phyloP scores from a whole-genome alignment of 1,140 invertebrate species.

The Ruditapes philippinarum region DNA sequence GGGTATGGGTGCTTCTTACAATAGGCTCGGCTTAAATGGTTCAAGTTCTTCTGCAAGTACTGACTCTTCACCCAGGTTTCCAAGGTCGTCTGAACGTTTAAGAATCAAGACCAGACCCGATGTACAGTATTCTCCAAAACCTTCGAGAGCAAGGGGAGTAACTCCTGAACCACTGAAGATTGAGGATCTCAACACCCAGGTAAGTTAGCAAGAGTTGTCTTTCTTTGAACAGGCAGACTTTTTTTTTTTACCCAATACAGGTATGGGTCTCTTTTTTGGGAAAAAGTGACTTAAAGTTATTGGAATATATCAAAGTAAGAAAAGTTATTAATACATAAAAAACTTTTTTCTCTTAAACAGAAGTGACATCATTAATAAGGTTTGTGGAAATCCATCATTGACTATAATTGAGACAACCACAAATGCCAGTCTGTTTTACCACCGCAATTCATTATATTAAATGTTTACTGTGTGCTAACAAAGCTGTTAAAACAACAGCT shows the following conservation, averaged over 20 bases:
- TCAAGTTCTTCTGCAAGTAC: slow-evolving; percentile 51
- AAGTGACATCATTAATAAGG: no score
- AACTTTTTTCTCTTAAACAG: no score
- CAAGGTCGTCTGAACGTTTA: slow-evolving; percentile 38
- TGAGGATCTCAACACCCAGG: slow-evolving; percentile 4
- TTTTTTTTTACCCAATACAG: no score
- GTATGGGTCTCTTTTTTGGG: no score
- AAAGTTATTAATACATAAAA: no score
- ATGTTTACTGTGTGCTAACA: no score
- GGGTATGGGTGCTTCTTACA: slow-evolving; percentile 26
- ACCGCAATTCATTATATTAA: not conserved
- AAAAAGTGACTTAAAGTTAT: no score
- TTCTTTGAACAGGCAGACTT: no score
- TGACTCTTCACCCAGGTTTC: slow-evolving; percentile 52
- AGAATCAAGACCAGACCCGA: slow-evolving; percentile 56
- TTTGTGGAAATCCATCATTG: not conserved
- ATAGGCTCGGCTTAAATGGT: not conserved
- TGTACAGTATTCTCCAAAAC: slow-evolving; percentile 52
- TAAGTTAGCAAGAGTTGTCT: slow-evolving; percentile 61
- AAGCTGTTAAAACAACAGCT: no score
- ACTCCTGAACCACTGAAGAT: slow-evolving; percentile 46
- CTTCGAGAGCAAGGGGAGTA: slow-evolving; percentile 42
- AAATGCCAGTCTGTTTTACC: not conserved
- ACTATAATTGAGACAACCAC: not conserved
- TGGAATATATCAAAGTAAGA: no score